Conservation (phyloP, 2,797 vertebrate species). For the Semaprochilodus insignis region DNA sequence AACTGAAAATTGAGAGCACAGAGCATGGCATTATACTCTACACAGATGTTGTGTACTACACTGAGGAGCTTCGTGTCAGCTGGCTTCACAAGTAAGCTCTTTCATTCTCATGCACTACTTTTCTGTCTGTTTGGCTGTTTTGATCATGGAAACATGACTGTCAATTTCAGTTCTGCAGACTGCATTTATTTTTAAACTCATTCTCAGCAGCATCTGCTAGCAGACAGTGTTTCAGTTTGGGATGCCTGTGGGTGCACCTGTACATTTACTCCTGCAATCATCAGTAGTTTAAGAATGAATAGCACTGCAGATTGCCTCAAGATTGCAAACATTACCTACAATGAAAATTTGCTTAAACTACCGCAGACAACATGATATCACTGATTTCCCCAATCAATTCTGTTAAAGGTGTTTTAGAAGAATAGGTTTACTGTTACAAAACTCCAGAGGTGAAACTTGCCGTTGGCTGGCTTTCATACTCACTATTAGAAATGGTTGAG, state of each 20-base stretch:
- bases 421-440: not conserved
- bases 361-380: too few species aligned
- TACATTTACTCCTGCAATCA: not conserved
- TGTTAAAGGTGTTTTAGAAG: too few species aligned
- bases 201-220: not conserved
- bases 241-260: not conserved
- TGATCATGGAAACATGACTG: constrained; percentile 3
- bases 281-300: not conserved
- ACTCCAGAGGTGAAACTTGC: not conserved
- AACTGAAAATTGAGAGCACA: constrained; percentile 89
- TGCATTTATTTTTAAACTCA: constrained; percentile 6
- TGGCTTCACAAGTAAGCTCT: constrained; percentile 92
- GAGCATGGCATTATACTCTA: constrained; percentile 93
- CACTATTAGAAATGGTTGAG: not conserved
- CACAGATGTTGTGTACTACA: constrained; percentile 86
- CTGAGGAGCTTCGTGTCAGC: constrained; percentile 88
- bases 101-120: not conserved
- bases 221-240: not conserved
- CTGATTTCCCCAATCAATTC: too few species aligned
- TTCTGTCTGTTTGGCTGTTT: not conserved
- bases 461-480: not conserved
- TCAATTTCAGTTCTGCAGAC: constrained; percentile 13
- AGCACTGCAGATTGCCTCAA: not conserved
- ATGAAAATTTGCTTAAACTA: not conserved
- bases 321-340: not conserved